A percentile compares a stretch with the other conserved stretches of the same genome.
Evolutionary conservation across 2,113 vertebrate species (phyloP).

Genomic region (Rhinogobius similis): DNA sequence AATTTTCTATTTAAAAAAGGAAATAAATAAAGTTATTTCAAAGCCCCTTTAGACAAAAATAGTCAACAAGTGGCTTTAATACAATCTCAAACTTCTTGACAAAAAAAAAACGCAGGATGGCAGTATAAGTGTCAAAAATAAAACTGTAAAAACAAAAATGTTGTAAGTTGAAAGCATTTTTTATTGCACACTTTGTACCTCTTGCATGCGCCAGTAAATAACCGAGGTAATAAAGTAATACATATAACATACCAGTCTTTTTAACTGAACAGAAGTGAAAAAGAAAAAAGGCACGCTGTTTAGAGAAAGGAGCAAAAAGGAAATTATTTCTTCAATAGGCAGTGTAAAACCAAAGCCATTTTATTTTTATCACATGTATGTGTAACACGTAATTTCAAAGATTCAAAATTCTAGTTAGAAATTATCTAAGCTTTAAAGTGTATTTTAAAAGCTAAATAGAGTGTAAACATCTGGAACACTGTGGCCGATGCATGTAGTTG

Average conservation of each 20-base stretch:
- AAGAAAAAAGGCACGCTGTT: constrained; percentile 63
- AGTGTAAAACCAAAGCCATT: constrained; percentile 56
- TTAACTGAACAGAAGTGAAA: constrained; percentile 43
- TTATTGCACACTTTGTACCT: background rate
- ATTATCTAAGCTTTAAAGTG: no score
- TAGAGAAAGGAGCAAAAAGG: background rate
- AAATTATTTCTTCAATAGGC: background rate
- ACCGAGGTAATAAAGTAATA: constrained; percentile 9
- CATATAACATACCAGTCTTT: no score
- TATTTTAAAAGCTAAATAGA: constrained; percentile 14
- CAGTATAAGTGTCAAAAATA: constrained; percentile 29
- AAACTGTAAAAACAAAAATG: constrained; percentile 20
- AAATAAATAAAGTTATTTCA: no score
- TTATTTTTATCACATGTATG: constrained; percentile 17
- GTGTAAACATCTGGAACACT: constrained; percentile 58
- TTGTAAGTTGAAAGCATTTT: background rate
- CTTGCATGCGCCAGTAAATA: background rate
- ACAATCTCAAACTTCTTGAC: no score
- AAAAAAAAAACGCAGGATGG: no score
- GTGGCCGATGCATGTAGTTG: constrained; percentile 23
- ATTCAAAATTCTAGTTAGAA: no score
- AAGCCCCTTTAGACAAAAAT: no score
- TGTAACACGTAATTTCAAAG: constrained; percentile 13
- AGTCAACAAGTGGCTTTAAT: no score
- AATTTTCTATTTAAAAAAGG: background rate